Base-by-base conservation (phyloP, 2,113 vertebrate species). In the Rutilus rutilus region DNA sequence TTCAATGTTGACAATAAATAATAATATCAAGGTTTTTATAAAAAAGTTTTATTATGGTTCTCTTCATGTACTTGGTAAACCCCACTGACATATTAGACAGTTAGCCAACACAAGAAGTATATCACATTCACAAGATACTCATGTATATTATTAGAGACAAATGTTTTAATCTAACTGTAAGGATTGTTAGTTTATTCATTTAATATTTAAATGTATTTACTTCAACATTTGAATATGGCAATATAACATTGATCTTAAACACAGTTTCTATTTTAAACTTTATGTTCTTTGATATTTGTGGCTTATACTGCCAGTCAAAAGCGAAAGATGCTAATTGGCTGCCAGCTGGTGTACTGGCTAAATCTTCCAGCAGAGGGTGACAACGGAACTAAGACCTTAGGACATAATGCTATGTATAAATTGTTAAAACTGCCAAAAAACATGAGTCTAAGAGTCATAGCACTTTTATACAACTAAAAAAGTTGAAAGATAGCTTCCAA, bases 1-100 rank as follows among this genome's bases (percentile, higher is more conserved):
- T 82, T 82, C 21, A 54, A 23, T 82, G 80, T 82, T 82, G 45
- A 69, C 42, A 69, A 69, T 33, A 33, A 82, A 82, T 69, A 82
- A 82, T 69, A 69, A 54, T n/a, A 25, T 30, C 80, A 82, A 69
- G 80, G 80, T 47, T 36, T n/a, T 36, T 42, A 2, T 6, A 11
- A 39, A 78, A 23, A 21, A 17, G 3, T 7, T 27, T 27, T 80
- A 45, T 64, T 47, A 81, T 65, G 36, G 39, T 65, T 65, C 21
- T 39, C 21, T 14, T 62, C 57, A 25, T 45, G 78, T 9, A 45
- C 57, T 62, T n/a, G 1, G 30, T 62, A 36, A 59, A 60, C 4
- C 15, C 14, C 74, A 30, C 5, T 11, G 45, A 54, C 75, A 21
- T 54, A 21, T 25, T 25, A 25, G 45, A 76, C 47, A 50, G 74